These are phyloP conservation scores for Marcusenius ussheri DNA, from an alignment of 2,113 vertebrate species.

Conservation along the genomic window DNA sequence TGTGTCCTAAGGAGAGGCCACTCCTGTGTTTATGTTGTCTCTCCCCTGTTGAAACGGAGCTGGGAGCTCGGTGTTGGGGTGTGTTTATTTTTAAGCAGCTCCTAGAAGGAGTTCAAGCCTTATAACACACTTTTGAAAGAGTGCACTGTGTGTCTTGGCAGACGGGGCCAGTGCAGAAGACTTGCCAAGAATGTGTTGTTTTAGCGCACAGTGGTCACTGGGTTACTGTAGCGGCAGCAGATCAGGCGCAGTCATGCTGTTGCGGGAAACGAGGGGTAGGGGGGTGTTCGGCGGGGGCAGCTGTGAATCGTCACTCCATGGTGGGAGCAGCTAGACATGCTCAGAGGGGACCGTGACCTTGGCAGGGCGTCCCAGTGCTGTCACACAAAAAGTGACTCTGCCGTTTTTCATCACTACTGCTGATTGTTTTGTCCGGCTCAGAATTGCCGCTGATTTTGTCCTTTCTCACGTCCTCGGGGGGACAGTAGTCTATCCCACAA, in stretches of 20 bases:
- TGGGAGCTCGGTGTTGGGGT: slow-evolving; percentile 25
- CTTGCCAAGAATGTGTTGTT: slow-evolving; percentile 65
- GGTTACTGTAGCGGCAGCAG: slow-evolving; percentile 62
- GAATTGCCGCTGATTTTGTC: neutral
- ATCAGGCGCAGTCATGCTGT: slow-evolving; percentile 47
- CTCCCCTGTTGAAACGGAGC: slow-evolving; percentile 30
- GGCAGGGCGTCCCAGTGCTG: neutral
- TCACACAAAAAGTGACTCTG: neutral
- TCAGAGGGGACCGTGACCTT: neutral
- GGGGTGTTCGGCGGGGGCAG: slow-evolving; percentile 33
- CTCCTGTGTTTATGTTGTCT: slow-evolving; percentile 31
- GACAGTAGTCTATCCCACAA: neutral
- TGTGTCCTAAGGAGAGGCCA: slow-evolving; percentile 41
- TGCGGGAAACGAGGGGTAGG: slow-evolving; percentile 12
- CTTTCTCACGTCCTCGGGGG: neutral
- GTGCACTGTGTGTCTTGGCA: slow-evolving; percentile 62
- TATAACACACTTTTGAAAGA: slow-evolving; percentile 44
- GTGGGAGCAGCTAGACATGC: neutral
- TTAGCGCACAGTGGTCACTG: slow-evolving; percentile 67
- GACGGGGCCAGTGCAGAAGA: slow-evolving; percentile 39
- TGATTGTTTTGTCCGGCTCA: neutral
- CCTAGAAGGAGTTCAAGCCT: slow-evolving; percentile 44
- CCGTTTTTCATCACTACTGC: neutral
- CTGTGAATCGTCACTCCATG: slow-evolving; percentile 38
- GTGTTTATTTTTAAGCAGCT: slow-evolving; percentile 54